A percentile compares a stretch with the other conserved stretches of the same genome.
phyloP scores from a whole-genome alignment of 37 sponge, comb jelly and placozoan species.

The Aplysina aerophoba region DNA sequence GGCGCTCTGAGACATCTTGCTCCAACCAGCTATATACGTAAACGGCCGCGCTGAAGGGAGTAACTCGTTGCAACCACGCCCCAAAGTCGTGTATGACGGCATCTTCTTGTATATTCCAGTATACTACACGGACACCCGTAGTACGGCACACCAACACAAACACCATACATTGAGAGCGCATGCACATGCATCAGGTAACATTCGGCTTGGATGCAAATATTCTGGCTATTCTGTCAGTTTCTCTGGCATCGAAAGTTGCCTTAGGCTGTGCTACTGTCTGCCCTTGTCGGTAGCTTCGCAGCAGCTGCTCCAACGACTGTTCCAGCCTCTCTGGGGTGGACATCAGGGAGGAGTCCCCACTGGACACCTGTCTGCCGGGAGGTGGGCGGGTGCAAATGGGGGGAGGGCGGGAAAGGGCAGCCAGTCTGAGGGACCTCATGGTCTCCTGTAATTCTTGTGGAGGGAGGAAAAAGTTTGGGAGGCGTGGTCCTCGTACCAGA shows the following conservation, averaged over 20 bases:
- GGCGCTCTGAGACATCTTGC: too few species aligned
- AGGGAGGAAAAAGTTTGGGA: slow-evolving; percentile 79
- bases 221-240: slow-evolving; percentile 59
- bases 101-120: too few species aligned
- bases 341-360: not conserved
- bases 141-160: too few species aligned
- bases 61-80: too few species aligned
- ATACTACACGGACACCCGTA: too few species aligned
- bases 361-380: not conserved
- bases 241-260: not conserved
- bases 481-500: not conserved
- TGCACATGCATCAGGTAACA: too few species aligned
- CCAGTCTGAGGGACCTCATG: slow-evolving; percentile 55
- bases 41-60: too few species aligned
- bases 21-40: too few species aligned
- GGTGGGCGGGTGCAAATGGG: slow-evolving; percentile 24
- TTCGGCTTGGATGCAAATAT: slow-evolving; percentile 49
- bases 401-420: slow-evolving; percentile 60
- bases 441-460: slow-evolving; percentile 66
- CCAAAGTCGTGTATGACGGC: too few species aligned
- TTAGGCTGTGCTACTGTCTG: not conserved
- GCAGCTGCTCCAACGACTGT: slow-evolving; percentile 10
- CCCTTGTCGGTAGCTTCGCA: not conserved
- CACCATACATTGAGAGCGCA: too few species aligned
- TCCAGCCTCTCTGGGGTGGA: slow-evolving; percentile 30